Percentiles rank a stretch among this genome's conserved stretches.
These are phyloP conservation scores for Lysandra bellargus DNA, from an alignment of 2,888 invertebrate genomes.

Conservation along the genomic window DNA sequence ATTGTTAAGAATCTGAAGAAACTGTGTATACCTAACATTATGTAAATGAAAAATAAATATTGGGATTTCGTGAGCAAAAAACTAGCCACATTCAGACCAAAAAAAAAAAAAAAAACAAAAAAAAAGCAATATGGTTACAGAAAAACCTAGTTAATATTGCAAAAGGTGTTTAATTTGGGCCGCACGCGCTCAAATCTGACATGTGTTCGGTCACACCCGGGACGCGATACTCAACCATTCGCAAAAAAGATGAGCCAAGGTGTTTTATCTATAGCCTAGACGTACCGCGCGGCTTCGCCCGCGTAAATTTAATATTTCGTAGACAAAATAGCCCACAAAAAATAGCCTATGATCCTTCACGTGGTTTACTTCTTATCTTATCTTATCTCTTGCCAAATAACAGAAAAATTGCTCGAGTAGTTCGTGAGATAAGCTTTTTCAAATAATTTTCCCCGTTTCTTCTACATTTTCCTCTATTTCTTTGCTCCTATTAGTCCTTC, in stretches of 20 bases:
- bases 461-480: no score
- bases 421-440: no score
- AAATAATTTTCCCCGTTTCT: no score
- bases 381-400: no score
- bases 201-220: slow-evolving; percentile 56
- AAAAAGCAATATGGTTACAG: slow-evolving; percentile 24
- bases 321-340: no score
- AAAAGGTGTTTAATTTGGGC: slow-evolving; percentile 62
- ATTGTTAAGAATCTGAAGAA: background rate
- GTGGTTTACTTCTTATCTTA: no score
- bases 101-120: slow-evolving; percentile 23
- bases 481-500: no score
- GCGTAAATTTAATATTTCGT: no score
- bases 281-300: no score
- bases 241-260: slow-evolving; percentile 58
- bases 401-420: no score
- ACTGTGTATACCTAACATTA: background rate
- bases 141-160: slow-evolving; percentile 58
- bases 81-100: slow-evolving; percentile 13
- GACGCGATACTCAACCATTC: slow-evolving; percentile 50
- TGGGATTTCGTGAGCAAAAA: background rate
- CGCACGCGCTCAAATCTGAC: slow-evolving; percentile 59
- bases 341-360: no score
- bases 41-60: background rate
- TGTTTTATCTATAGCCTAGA: slow-evolving; percentile 49